These are phyloP conservation scores for Kobus ellipsiprymnus DNA, from an alignment of 2,113 vertebrate species.

Conservation along the genomic window DNA sequence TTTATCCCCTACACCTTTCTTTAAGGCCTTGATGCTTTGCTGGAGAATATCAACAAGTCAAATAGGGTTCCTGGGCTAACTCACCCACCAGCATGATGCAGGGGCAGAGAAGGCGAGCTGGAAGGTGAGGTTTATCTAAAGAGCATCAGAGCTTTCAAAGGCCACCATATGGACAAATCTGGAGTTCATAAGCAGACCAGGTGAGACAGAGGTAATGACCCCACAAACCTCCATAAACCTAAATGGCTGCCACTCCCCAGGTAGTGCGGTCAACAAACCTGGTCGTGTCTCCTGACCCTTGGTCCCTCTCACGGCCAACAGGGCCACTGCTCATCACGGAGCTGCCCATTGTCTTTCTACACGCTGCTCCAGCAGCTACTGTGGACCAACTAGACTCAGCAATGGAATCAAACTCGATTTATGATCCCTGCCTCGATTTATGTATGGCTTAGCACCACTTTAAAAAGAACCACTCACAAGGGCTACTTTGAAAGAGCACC, in stretches of 20 bases:
- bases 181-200: background rate
- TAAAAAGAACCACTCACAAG: background rate
- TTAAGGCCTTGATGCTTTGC: background rate
- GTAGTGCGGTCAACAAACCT: background rate
- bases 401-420: background rate
- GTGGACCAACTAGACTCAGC: background rate
- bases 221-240: background rate
- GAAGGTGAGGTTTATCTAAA: background rate
- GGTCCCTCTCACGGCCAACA: fast-evolving
- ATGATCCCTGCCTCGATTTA: background rate
- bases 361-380: background rate
- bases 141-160: background rate
- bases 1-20: background rate
- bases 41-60: background rate
- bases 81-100: background rate
- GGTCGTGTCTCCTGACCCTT: background rate
- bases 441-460: background rate
- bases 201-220: background rate
- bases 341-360: background rate
- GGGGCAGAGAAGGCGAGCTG: background rate
- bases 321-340: background rate
- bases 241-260: background rate
- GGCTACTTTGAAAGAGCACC: background rate
- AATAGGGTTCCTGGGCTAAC: background rate
- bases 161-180: background rate